phyloP scores from a whole-genome alignment of 2,113 vertebrate genomes.

The Oryzias melastigma region DNA sequence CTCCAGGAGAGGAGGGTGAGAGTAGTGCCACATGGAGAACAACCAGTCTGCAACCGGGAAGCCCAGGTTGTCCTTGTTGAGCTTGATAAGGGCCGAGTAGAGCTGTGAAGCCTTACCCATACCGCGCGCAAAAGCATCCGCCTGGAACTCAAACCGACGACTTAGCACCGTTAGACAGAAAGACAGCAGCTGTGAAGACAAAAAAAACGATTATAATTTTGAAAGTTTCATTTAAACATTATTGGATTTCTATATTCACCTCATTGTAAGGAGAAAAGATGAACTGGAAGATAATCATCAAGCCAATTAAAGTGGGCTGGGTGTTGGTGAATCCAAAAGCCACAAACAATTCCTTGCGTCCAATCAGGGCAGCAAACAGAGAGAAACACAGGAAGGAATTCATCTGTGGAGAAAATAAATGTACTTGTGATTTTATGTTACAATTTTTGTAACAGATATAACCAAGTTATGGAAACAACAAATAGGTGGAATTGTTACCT shows the following conservation, averaged over 20 bases:
- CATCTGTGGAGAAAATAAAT: slow-evolving; percentile 77
- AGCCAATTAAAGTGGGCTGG: slow-evolving; percentile 94
- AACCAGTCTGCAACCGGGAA: slow-evolving; percentile 98
- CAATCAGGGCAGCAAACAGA: slow-evolving; percentile 93
- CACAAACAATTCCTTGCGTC: slow-evolving; percentile 91
- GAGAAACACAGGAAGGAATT: slow-evolving; percentile 98
- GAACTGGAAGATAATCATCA: slow-evolving; percentile 99
- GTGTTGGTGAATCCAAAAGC: slow-evolving; percentile 93
- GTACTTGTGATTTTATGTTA: too few species aligned
- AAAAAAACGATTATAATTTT: not conserved
- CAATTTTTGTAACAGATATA: too few species aligned
- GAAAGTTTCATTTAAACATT: not conserved
- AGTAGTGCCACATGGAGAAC: slow-evolving; percentile 99
- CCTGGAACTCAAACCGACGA: slow-evolving; percentile 97
- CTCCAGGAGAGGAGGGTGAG: slow-evolving; percentile 95
- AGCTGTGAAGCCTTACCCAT: slow-evolving; percentile 93
- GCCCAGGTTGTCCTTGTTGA: slow-evolving; percentile 98
- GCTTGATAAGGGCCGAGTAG: slow-evolving; percentile 95
- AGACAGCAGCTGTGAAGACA: slow-evolving; percentile 84
- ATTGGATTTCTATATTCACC: slow-evolving; percentile 69
- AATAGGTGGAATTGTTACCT: slow-evolving; percentile 78
- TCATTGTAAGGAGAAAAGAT: slow-evolving; percentile 99
- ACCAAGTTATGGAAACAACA: not conserved
- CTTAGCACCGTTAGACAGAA: slow-evolving; percentile 96
- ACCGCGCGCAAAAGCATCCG: slow-evolving; percentile 90